These are phyloP conservation scores for Griposia aprilina DNA, from an alignment of 2,888 invertebrate genomes.

Conservation along the genomic window DNA sequence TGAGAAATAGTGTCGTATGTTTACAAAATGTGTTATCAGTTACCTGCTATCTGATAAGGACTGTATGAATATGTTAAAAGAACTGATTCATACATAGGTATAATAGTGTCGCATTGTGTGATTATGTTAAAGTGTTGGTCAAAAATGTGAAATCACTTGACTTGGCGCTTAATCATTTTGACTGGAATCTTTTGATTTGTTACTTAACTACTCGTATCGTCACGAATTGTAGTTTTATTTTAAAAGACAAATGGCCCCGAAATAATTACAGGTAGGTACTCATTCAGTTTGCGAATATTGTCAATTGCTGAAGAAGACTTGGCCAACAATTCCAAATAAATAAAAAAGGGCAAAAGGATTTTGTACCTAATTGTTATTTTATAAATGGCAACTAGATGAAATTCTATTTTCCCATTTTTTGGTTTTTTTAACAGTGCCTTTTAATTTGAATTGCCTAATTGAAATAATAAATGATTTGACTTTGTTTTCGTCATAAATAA, in stretches of 20 bases:
- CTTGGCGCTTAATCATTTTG: neutral
- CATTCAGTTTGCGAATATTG: neutral
- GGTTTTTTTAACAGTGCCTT: too few species aligned
- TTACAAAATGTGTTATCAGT: slow-evolving; percentile 52
- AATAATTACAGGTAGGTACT: neutral
- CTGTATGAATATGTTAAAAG: slow-evolving; percentile 33
- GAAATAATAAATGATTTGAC: too few species aligned
- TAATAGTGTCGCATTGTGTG: slow-evolving; percentile 29
- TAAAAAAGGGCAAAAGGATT: too few species aligned
- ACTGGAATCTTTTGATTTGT: neutral
- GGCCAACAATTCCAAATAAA: too few species aligned
- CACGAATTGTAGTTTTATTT: neutral
- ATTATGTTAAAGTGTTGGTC: slow-evolving; percentile 1
- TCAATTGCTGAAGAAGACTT: neutral
- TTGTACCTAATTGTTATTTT: too few species aligned
- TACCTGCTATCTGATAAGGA: slow-evolving; percentile 44
- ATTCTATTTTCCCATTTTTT: too few species aligned
- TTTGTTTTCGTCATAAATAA: too few species aligned
- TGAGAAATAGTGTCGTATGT: slow-evolving; percentile 39
- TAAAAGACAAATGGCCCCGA: neutral
- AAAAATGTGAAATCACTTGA: slow-evolving; percentile 14
- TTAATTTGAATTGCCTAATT: too few species aligned
- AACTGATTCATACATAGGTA: slow-evolving; percentile 39
- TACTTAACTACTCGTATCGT: neutral
- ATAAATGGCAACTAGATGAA: too few species aligned